phyloP scores from a whole-genome alignment of 1,140 invertebrate species.

The Acyrthosiphon pisum region DNA sequence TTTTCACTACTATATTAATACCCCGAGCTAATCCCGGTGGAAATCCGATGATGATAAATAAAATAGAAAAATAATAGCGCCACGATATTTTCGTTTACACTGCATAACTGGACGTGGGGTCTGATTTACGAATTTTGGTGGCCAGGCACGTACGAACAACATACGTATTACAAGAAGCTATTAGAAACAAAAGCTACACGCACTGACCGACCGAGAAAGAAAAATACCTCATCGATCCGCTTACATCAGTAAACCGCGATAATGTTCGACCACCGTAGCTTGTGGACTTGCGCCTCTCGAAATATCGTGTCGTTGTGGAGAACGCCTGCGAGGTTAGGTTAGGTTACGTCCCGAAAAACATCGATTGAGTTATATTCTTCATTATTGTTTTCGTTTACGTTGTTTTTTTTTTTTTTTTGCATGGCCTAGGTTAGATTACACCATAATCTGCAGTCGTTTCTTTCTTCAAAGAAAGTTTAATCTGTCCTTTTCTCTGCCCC shows the following conservation, averaged over 20 bases:
- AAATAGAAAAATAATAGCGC: not conserved
- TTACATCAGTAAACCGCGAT: not conserved
- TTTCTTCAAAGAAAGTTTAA: too few species aligned
- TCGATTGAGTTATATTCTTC: not conserved
- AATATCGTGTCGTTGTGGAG: not conserved
- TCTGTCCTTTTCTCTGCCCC: too few species aligned
- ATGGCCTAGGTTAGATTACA: too few species aligned
- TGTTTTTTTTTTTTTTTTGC: too few species aligned
- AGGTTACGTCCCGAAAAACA: not conserved
- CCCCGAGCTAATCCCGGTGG: not conserved
- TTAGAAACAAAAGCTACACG: not conserved
- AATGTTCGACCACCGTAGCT: not conserved
- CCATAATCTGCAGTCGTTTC: too few species aligned
- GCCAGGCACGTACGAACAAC: not conserved
- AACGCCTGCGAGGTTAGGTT: not conserved
- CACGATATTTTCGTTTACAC: not conserved
- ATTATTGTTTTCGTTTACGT: too few species aligned
- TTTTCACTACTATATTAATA: not conserved
- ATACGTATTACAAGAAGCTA: not conserved
- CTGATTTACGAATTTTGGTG: not conserved
- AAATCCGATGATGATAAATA: not conserved
- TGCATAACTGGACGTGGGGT: not conserved
- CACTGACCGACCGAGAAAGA: not conserved
- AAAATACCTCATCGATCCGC: not conserved
- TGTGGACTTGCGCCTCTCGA: not conserved